Evolutionary conservation across 1,140 invertebrate genomes (phyloP), one percentile per base, ranked within the genome.

Genomic region (Tetramorium simillimum): DNA sequence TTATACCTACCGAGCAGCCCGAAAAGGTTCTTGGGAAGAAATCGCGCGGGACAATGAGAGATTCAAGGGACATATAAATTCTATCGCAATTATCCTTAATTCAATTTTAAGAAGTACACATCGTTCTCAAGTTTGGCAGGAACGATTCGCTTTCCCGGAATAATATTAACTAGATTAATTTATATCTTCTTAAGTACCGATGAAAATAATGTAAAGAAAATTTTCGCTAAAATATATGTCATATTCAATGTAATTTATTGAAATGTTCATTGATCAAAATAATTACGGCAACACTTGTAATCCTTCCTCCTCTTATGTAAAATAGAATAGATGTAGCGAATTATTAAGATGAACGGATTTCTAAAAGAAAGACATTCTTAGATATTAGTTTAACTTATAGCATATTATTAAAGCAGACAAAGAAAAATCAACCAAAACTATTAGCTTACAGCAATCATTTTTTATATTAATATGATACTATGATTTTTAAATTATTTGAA

Each of bases 11-110:
- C 95, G 96, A 75, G 95, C 95, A 53, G 97, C 97, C 16, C 93
- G 97, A 49, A 96, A 95, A 91, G 97, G 97, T 33, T 95, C 95
- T 21, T 97, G 97, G 97, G 96, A 97, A 91, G 91, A 95, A 90
- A 95, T 95, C 81, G 96, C 95, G 1, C 93, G 96, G 16, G 97
- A 97, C 89, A 93, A 96, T 37, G 95, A 92, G 14, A 93, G 97
- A 85, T 97, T 97, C 92, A 94, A 94, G 51, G 90, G 92, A 7
- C 94, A 96, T 33, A 96, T 97, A 58, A 86, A 92, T 12, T 89
- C 92, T 1, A 92, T 95, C 1, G 95, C 94, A 37, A 63, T 89
- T 43, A 90, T 95, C 56, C 90, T 97, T 18, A 92, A 94, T 84
- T 95, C 94, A 9, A 92, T 97, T 75, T 93, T 97, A 43, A 92